phyloP scores from a whole-genome alignment of 1,140 invertebrate genomes.

The Lepidurus couesii region DNA sequence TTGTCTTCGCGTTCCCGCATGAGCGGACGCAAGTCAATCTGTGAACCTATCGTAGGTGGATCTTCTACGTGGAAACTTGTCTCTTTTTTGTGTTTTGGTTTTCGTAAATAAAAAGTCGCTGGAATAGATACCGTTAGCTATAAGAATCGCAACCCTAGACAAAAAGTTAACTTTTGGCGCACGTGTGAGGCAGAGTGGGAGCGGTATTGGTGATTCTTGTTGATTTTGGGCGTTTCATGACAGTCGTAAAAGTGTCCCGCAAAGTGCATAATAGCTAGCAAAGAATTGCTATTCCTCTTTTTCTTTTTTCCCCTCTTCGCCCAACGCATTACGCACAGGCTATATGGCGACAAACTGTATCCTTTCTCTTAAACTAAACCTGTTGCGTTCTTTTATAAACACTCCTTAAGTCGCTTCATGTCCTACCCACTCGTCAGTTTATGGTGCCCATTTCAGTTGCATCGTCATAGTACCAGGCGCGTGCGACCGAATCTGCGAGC shows the following conservation, averaged over 20 bases:
- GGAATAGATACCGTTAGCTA: no score
- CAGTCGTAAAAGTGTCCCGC: neutral
- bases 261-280: neutral
- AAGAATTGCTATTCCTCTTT: neutral
- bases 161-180: neutral
- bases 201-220: neutral
- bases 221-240: neutral
- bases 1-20: no score
- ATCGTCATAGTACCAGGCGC: neutral
- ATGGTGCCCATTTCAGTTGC: neutral
- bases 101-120: no score
- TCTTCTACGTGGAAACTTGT: no score
- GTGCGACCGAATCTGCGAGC: neutral
- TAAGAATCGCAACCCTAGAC: no score
- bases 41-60: no score
- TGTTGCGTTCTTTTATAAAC: conserved; percentile 1
- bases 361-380: neutral
- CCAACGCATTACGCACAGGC: no score
- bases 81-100: no score
- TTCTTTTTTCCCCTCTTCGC: no score
- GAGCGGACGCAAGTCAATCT: no score
- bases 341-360: no score
- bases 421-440: neutral
- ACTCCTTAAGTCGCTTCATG: neutral
- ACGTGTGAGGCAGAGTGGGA: neutral